phyloP scores from a whole-genome alignment of 2,888 invertebrate species.

The Tricholauxania praeusta region DNA sequence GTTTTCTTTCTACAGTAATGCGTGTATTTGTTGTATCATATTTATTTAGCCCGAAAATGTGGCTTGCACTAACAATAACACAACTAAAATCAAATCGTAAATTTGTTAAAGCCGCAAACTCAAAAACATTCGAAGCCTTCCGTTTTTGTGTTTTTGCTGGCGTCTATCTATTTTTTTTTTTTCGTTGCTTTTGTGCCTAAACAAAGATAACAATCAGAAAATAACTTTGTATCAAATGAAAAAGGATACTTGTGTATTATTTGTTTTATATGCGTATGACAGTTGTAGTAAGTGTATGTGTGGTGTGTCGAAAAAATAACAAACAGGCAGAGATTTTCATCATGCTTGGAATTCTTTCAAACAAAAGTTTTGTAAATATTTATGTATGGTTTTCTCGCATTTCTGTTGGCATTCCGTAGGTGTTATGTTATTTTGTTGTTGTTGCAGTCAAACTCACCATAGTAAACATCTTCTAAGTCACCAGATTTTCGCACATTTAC shows the following conservation, averaged over 20 bases:
- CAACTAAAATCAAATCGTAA: no score
- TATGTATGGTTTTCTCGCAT: conserved; percentile 9
- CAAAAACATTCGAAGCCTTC: no score
- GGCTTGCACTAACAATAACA: neutral
- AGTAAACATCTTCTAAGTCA: conserved; percentile 81
- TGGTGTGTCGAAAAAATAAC: neutral
- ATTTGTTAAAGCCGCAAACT: no score
- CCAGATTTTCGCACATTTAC: conserved; percentile 78
- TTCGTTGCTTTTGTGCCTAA: no score
- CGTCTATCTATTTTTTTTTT: no score
- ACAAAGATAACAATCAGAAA: no score
- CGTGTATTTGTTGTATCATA: neutral
- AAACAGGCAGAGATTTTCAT: no score
- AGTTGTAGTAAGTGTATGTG: conserved; percentile 12
- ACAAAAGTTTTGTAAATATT: neutral
- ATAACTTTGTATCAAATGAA: conserved; percentile 23
- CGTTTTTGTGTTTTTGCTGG: no score
- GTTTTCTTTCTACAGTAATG: neutral
- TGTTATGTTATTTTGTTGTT: conserved; percentile 17
- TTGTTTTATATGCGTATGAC: neutral
- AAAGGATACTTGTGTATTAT: neutral
- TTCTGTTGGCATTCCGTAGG: conserved; percentile 10
- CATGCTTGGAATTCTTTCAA: neutral
- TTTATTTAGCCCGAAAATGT: neutral
- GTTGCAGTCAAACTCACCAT: conserved; percentile 71